A percentile compares a stretch with the other conserved stretches of the same genome.
Conservation (phyloP, 2,797 vertebrate species). For the Brotula barbata region DNA sequence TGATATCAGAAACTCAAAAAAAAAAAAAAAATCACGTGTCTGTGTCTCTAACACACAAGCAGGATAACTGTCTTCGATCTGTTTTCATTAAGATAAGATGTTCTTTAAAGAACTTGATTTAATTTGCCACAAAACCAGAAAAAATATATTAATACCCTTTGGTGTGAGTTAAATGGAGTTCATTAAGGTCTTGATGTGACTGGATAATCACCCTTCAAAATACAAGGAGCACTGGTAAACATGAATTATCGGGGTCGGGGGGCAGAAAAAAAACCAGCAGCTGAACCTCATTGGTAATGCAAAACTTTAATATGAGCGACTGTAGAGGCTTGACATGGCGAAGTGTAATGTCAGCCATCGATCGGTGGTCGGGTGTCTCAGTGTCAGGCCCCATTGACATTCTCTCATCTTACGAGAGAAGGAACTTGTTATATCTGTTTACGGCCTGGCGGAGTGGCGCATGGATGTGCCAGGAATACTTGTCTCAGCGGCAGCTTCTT, state of each 20-base stretch:
- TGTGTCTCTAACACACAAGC: conserved; percentile 26
- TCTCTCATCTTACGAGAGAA: conserved; percentile 79
- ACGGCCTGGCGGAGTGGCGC: conserved; percentile 40
- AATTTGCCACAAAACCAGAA: conserved; percentile 23
- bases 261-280: conserved; percentile 3
- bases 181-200: conserved; percentile 63
- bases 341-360: conserved; percentile 74
- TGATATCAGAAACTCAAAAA: too few species aligned
- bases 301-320: conserved; percentile 54
- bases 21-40: conserved; percentile 34
- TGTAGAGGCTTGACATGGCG: conserved; percentile 48
- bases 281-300: conserved; percentile 61
- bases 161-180: conserved; percentile 41
- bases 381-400: conserved; percentile 80
- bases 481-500: conserved; percentile 17
- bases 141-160: conserved; percentile 47
- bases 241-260: conserved; percentile 36
- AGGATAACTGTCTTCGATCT: conserved; percentile 54
- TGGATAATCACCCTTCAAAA: conserved; percentile 64
- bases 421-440: conserved; percentile 68
- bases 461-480: conserved; percentile 74
- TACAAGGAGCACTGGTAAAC: conserved; percentile 57
- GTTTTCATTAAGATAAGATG: conserved; percentile 40
- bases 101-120: conserved; percentile 61
- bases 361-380: conserved; percentile 71